Evolutionary conservation across 2,888 invertebrate genomes (phyloP), one percentile per base, ranked within the genome.

Genomic region (Scaptomyza caliginosa): DNA sequence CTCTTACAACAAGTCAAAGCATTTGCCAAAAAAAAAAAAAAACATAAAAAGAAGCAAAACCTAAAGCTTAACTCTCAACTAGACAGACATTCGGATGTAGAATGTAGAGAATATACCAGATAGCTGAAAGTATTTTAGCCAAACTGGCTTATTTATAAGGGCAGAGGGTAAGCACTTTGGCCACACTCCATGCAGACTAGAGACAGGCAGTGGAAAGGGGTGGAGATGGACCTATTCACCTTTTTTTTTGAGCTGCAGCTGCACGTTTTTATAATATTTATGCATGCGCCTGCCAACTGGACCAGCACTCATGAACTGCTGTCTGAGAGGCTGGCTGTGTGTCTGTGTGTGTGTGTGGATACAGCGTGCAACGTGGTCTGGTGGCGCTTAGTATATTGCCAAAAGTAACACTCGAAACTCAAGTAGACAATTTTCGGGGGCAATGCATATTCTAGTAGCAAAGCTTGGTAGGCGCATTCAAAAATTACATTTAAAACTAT

Each of bases 211-310:
- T 6, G 6, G 17, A 6, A 4, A 10, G n/a, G 16, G 7, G 2
- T 3, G 17, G 13, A 16, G 32, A 49, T 65, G 73, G 76, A 64
- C 34, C 67, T 48, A 77, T 71, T 84, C 81, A 86, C 80, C 84
- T 81, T 32, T 81, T 32, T 81, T 74, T 69, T 69, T 43, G 48
- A 65, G 76, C 34, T 45, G 45, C 54, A 50, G 65, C 60, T 67
- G 74, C 84, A 86, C 84, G 74, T 86, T 81, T 81, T 84, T 81
- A 74, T 77, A 86, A 86, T 86, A 81, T 81, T 81, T 81, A 81
- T 81, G 81, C 85, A 81, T 74, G 59, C 63, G 75, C 71, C 70
- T 68, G 77, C 85, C 84, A 80, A 74, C 71, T 64, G 86, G 78
- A 80, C 68, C 71, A 64, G 67, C 81, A 80, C 80, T 71, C 70